Percentiles rank a stretch among this genome's conserved stretches.
Evolutionary conservation across 2,888 invertebrate species (phyloP).

Genomic region (Rotaria socialis): DNA sequence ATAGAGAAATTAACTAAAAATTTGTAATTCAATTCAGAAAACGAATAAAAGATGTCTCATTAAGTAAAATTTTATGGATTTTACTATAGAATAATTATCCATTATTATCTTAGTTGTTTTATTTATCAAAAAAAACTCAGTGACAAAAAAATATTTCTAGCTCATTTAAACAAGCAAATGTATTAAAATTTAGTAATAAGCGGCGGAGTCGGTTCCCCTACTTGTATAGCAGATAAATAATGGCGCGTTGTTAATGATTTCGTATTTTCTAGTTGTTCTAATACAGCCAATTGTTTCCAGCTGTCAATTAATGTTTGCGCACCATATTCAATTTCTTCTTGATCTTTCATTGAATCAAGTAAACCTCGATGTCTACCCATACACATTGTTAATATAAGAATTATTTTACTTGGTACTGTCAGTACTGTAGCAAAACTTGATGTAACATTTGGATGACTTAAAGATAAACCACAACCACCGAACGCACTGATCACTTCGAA

Average conservation of each 20-base stretch:
- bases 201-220: background rate
- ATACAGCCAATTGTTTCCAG: conserved; percentile 7
- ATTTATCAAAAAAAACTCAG: too few relatives aligned
- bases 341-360: conserved; percentile 37
- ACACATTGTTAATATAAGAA: conserved; percentile 34
- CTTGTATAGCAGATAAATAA: background rate
- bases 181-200: background rate
- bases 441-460: background rate
- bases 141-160: too few relatives aligned
- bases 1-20: too few relatives aligned
- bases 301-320: conserved; percentile 4
- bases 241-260: background rate
- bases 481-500: conserved; percentile 19
- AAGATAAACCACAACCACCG: conserved; percentile 11
- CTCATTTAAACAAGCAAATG: background rate
- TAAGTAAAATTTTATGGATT: too few relatives aligned
- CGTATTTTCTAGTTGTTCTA: background rate
- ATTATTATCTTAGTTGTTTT: too few relatives aligned
- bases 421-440: conserved; percentile 23
- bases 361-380: conserved; percentile 34
- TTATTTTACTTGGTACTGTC: conserved; percentile 1
- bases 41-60: too few relatives aligned
- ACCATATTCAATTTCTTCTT: conserved; percentile 37
- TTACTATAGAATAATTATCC: too few relatives aligned
- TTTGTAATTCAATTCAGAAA: too few relatives aligned